A percentile compares a stretch with the other conserved stretches of the same genome.
phyloP scores from a whole-genome alignment of 2,888 invertebrate species.

The Apamea sordens region DNA sequence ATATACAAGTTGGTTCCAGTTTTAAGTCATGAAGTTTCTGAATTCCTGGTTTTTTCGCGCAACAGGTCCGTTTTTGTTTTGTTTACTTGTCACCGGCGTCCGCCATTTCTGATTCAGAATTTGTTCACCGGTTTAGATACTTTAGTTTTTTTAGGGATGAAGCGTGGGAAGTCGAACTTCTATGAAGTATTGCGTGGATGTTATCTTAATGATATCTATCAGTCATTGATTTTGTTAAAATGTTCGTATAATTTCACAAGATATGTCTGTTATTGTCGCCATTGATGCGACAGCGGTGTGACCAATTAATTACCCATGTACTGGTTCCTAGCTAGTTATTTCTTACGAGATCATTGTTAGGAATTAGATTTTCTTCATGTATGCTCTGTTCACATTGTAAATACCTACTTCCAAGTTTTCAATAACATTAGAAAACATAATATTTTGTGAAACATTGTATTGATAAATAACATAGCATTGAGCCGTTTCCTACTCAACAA shows the following conservation, averaged over 20 bases:
- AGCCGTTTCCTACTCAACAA: slow-evolving; percentile 6
- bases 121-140: slow-evolving; percentile 84
- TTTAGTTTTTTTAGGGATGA: slow-evolving; percentile 31
- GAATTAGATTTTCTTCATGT: background rate
- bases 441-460: slow-evolving; percentile 7
- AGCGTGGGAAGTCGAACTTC: slow-evolving; percentile 17
- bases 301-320: slow-evolving; percentile 47
- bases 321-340: slow-evolving; percentile 1
- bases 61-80: slow-evolving; percentile 91
- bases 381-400: background rate
- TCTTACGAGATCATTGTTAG: slow-evolving; percentile 11
- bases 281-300: slow-evolving; percentile 53
- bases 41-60: slow-evolving; percentile 83
- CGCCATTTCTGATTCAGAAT: slow-evolving; percentile 89
- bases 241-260: slow-evolving; percentile 17
- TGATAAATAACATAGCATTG: background rate
- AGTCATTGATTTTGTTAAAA: slow-evolving; percentile 44
- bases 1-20: slow-evolving; percentile 70
- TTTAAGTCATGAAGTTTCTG: slow-evolving; percentile 86
- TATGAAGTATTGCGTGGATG: slow-evolving; percentile 25
- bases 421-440: slow-evolving; percentile 7
- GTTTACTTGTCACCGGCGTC: slow-evolving; percentile 91
- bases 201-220: slow-evolving; percentile 13
- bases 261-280: slow-evolving; percentile 62
- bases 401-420: slow-evolving; percentile 9